Base-by-base conservation (phyloP, 2,888 invertebrate genomes). In the Lycia hirtaria region DNA sequence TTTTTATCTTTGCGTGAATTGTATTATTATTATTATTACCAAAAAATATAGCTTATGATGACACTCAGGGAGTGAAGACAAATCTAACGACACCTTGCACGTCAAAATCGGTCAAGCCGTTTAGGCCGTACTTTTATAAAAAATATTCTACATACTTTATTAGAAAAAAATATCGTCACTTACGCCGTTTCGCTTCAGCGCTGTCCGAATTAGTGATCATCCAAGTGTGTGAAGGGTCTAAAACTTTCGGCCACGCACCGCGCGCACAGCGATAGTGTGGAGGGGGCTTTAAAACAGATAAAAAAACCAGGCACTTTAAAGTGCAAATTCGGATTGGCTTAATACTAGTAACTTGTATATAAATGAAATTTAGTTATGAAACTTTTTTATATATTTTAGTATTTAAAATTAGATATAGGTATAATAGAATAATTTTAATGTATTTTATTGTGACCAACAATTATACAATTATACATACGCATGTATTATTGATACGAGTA, bases 151-250 rank as follows among this genome's bases (percentile, higher is more conserved):
- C 17, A 14, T 10, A 14, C 0, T 12, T 2, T 32, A 14, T 32
- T 14, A 1, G 14, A 5, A 4, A 32, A 5, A 10, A 17, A 26
- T 17, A 60, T 53, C 22, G 32, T 9, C 47, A 78, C 75, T 80
- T 90, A 83, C 75, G 76, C 59, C 83, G 68, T 84, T 88, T 83
- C 72, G 40, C 64, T 64, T 62, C 62, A 59, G 65, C 75, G 76
- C 61, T 48, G 33, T 51, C 66, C 87, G 87, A 83, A 90, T 90
- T 79, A 85, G 85, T 84, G 83, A 67, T 71, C 89, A 88, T 66
- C 79, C 87, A 86, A 84, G 90, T 89, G 88, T 88, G 80, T 85
- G 76, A 90, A 85, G 85, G 87, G 87, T 73, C 83, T 78, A 81
- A 87, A 88, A 87, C 77, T 85, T 86, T 87, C 80, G 84, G 75